Base-by-base conservation (phyloP, 2,797 vertebrate species). In the Hephaestus fuliginosus region DNA sequence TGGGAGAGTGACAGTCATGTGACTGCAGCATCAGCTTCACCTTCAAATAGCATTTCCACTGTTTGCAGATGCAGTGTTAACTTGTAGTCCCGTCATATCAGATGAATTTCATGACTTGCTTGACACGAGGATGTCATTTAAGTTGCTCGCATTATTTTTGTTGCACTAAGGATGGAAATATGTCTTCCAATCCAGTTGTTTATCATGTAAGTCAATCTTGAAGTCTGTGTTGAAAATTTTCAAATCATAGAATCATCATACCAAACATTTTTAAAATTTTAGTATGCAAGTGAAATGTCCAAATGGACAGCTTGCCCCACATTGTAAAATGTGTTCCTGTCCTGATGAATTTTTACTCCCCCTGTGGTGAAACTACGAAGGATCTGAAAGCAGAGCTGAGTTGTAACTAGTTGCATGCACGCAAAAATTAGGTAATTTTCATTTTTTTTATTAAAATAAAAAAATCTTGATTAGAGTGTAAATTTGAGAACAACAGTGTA, bases 1-100 rank as follows among this genome's bases (percentile, higher is more conserved):
- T 92, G 92, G 93, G 94, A 76, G 90, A 69, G 78, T 95, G 96
- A 96, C 96, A 96, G 93, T 83, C 91, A 85, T 78, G 87, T 94
- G 93, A 91, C 91, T 93, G 91, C 86, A 91, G 92, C 90, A 86
- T 88, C 93, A 70, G 74, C 81, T 75, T 91, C 76, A 91, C 85
- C 86, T 86, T 91, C 75, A 85, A 61, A 88, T 22, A 28, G 33
- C 43, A 20, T 20, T 43, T 58, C 43, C 33, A 51, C 64, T 52
- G 30, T 86, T 78, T 74, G 22, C 30, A 68, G 0, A 76, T 74
- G 22, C 30, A 68, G 0, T 48, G 46, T 62, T 78, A 33, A 74
- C 78, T 73, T 75, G 4, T 30, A 57, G 51, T 73, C 28, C 22
- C 2, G 7, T 69, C 63, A 66, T 5, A 65, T 61, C 43, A 43